A percentile compares a stretch with the other conserved stretches of the same genome.
Evolutionary conservation across 2,797 vertebrate genomes (phyloP).

Genomic region (Crocidura indochinensis): DNA sequence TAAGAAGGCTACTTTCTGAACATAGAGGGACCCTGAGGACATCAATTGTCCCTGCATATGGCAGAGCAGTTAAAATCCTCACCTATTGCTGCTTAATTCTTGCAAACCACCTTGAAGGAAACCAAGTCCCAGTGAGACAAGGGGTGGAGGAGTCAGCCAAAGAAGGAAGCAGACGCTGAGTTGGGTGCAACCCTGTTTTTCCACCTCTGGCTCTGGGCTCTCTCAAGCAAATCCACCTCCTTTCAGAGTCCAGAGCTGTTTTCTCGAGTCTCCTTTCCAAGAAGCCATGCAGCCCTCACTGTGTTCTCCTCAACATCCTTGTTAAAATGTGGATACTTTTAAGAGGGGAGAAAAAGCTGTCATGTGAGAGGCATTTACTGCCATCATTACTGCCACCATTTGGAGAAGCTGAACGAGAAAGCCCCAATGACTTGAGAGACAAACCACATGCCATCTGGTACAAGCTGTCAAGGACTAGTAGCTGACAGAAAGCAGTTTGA

Average conservation of each 20-base stretch:
- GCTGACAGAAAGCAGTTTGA: constrained; percentile 67
- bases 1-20: background rate
- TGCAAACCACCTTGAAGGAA: background rate
- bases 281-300: background rate
- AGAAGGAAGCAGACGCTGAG: background rate
- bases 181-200: background rate
- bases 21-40: rapidly evolving
- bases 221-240: constrained; percentile 5
- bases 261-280: background rate
- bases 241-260: background rate
- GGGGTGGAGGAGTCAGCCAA: background rate
- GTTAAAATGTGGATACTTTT: constrained; percentile 59
- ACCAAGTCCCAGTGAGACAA: background rate
- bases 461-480: constrained; percentile 64
- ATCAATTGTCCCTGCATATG: background rate
- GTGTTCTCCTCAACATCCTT: background rate
- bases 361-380: constrained; percentile 63
- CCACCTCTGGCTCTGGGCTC: background rate
- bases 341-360: constrained; percentile 54
- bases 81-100: background rate
- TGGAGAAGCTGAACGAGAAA: constrained; percentile 61
- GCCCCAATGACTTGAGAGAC: constrained; percentile 64
- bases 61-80: background rate
- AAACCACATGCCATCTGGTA: constrained; percentile 56
- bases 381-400: constrained; percentile 69